A percentile compares a stretch with the other conserved stretches of the same genome.
phyloP scores from a whole-genome alignment of 2,113 vertebrate species.

The Canis aureus region DNA sequence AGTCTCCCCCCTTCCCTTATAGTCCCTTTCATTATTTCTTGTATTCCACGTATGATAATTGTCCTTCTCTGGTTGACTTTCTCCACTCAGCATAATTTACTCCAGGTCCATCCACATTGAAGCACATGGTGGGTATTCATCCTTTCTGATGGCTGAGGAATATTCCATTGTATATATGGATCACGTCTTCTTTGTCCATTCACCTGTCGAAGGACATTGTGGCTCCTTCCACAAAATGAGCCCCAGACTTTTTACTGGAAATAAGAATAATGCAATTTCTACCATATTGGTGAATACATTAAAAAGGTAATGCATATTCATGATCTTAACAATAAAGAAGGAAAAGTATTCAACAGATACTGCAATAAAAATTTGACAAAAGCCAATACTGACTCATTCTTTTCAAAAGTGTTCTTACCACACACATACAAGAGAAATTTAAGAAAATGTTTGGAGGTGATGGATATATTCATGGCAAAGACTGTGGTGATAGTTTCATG shows the following conservation, averaged over 20 bases:
- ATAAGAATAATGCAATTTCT: not conserved
- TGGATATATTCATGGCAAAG: not conserved
- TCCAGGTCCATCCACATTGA: too few species aligned
- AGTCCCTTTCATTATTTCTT: too few species aligned
- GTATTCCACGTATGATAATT: too few species aligned
- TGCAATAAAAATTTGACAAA: not conserved
- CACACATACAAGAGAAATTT: not conserved
- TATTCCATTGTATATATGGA: too few species aligned
- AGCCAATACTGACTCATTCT: not conserved
- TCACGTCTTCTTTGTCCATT: too few species aligned
- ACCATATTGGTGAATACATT: not conserved
- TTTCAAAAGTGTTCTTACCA: not conserved
- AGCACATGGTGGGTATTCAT: too few species aligned
- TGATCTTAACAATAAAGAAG: not conserved
- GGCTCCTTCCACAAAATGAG: too few species aligned
- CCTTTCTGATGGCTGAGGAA: too few species aligned
- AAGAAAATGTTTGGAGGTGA: not conserved
- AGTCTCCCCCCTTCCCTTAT: too few species aligned
- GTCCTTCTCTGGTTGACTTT: too few species aligned
- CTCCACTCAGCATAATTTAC: too few species aligned
- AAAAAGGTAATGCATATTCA: not conserved
- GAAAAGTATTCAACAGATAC: not conserved
- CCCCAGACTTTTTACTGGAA: not conserved
- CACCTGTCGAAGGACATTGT: too few species aligned
- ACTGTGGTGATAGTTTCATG: not conserved